phyloP scores from a whole-genome alignment of 1,140 invertebrate species.

The Eurosta solidaginis region DNA sequence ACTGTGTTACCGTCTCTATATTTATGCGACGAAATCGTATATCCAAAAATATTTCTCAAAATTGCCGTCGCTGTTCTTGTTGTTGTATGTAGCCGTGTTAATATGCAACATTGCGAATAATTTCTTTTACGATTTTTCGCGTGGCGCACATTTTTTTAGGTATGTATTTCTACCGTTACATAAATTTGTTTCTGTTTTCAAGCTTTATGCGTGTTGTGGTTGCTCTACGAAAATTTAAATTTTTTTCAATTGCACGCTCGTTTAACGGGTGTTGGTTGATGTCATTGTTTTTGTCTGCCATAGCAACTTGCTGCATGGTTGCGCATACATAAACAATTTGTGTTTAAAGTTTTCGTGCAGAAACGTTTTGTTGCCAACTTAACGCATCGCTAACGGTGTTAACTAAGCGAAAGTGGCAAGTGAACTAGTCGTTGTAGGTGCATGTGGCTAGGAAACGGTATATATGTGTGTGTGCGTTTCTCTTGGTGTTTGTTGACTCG shows the following conservation, averaged over 20 bases:
- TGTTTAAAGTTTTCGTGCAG: slow-evolving; percentile 8
- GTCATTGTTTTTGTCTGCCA: neutral
- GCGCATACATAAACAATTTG: slow-evolving; percentile 23
- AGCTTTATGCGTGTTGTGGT: neutral
- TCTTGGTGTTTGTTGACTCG: no score
- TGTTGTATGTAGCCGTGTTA: neutral
- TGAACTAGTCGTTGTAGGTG: neutral
- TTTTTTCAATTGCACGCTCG: neutral
- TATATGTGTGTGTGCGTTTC: no score
- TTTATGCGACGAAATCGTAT: neutral
- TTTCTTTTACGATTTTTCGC: neutral
- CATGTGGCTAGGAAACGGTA: no score
- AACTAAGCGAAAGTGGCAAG: neutral
- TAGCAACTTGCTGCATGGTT: neutral
- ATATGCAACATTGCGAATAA: neutral
- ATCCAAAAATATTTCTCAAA: neutral
- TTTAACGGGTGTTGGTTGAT: neutral
- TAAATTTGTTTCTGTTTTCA: neutral
- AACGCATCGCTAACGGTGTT: neutral
- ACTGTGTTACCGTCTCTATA: neutral
- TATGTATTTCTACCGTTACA: neutral
- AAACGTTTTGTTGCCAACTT: slow-evolving; percentile 15
- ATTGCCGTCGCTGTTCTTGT: neutral
- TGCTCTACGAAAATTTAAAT: neutral
- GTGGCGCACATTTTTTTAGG: neutral